Conservation (phyloP, 2,797 vertebrate genomes). For the Myioborus miniatus region DNA sequence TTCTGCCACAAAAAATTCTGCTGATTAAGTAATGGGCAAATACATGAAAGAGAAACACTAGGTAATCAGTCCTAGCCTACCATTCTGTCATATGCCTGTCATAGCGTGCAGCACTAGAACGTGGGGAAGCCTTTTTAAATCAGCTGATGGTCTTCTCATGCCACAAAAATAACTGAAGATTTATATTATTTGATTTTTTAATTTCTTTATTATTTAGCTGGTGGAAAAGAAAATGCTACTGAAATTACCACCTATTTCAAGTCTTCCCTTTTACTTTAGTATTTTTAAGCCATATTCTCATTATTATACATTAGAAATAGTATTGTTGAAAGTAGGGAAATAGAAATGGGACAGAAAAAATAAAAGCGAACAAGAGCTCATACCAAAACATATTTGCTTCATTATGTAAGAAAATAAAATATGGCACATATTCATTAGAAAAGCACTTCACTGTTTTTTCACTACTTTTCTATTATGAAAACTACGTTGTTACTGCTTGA, state of each 20-base stretch:
- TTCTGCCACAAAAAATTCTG: background rate
- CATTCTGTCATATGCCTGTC: background rate
- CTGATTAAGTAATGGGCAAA: background rate
- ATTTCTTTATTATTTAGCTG: background rate
- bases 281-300: slow-evolving; percentile 14
- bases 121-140: background rate
- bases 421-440: slow-evolving; percentile 25
- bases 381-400: background rate
- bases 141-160: background rate
- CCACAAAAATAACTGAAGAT: background rate
- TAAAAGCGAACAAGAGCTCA: background rate
- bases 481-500: background rate
- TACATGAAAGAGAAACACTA: background rate
- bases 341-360: background rate
- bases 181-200: background rate
- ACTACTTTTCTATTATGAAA: background rate
- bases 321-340: background rate
- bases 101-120: background rate
- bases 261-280: background rate
- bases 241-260: background rate
- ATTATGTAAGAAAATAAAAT: background rate
- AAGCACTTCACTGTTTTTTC: background rate
- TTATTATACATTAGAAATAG: background rate
- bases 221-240: background rate
- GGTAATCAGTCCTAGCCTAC: background rate